Base-by-base conservation (phyloP, 2,797 vertebrate species). In the Lepilemur septentrionalis region DNA sequence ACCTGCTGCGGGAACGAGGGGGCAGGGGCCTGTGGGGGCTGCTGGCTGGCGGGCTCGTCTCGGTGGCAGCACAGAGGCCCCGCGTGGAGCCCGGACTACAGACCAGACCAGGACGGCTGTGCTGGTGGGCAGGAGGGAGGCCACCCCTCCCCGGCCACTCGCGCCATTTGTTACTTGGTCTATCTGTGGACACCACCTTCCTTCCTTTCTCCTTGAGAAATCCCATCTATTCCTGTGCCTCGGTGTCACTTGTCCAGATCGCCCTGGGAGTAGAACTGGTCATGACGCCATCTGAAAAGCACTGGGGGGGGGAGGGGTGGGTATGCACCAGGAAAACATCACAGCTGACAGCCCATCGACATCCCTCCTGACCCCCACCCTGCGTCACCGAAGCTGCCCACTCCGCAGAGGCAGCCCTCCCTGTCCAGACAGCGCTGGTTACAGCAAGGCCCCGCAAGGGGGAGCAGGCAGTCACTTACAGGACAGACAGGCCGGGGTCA, bases 371-470 rank as follows among this genome's bases (percentile, higher is more conserved):
- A 15, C 50, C 15, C 50, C 50, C 12, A 18, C 50, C 50, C 57
- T 1, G 6, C 4, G 6, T 4, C 32, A 28, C 0, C 1, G 14
- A 11, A 43, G 57, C n/a, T 23, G 32, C 28, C 15, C 17, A 12
- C 35, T 25, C 32, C 41, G 38, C 8, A 18, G n/a, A n/a, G 0
- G 1, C 10, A 5, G 15, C 7, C 23, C 17, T 35, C 4, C 25
- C 65, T 35, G 28, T 35, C 41, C 93, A 55, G 15, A 30, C 30
- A 13, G 14, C 1, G 13, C 5, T 13, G 14, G 38, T 65, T 14
- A 52, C 28, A 32, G 35, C 48, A 20, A 57, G 28, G 7, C 41
- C 20, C 30, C 2, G 2, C 18, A 52, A 17, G 18, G 30, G 30
- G n/a, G 4, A 3, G 35, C 30, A 13, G 63, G 13, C 17, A 1